Base-by-base conservation (phyloP, 2,113 vertebrate genomes). In the Gila orcuttii region DNA sequence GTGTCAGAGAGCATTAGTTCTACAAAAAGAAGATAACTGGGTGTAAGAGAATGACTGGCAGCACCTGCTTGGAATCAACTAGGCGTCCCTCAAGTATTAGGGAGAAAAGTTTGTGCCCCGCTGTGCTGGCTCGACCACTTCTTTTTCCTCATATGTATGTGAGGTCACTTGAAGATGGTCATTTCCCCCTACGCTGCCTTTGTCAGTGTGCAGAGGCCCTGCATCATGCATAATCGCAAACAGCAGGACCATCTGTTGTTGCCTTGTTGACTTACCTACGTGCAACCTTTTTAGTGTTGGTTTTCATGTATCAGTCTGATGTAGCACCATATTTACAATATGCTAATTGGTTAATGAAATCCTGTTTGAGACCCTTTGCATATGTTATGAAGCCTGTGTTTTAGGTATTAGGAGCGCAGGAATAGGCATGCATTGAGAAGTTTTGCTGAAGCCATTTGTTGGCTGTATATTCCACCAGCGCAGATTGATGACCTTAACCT, bases 161-260 rank as follows among this genome's bases (percentile, higher is more conserved):
- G 71, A 89, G 93, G 92, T 94, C 92, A 93, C 82, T 85, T 90
- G 60, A 89, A 90, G 86, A 93, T 90, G 90, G 84, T 82, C 77
- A 45, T 73, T 85, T 89, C 82, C 83, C 87, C 85, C 82, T 86
- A 87, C 28, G 50, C 83, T 87, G 87, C 88, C 90, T 91, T 90
- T 92, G 88, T 88, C 86, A 89, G 88, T 93, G 92, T 93, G 93
- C 91, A 93, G 93, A 94, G 93, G 92, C 91, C 93, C 92, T 87
- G 90, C 88, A 91, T 94, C 88, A 93, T 94, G 93, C 93, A 94
- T 94, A 95, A 94, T 94, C 93, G 91, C 91, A 92, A 94, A 92
- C 94, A 94, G 94, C 92, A 84, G 91, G 92, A 92, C 94, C 95
- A 95, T 95, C 95, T 95, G 94, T 93, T 93, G 92, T 92, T 92